Base-by-base conservation (phyloP, 2,888 invertebrate species). In the Oscheius myriophilus region DNA sequence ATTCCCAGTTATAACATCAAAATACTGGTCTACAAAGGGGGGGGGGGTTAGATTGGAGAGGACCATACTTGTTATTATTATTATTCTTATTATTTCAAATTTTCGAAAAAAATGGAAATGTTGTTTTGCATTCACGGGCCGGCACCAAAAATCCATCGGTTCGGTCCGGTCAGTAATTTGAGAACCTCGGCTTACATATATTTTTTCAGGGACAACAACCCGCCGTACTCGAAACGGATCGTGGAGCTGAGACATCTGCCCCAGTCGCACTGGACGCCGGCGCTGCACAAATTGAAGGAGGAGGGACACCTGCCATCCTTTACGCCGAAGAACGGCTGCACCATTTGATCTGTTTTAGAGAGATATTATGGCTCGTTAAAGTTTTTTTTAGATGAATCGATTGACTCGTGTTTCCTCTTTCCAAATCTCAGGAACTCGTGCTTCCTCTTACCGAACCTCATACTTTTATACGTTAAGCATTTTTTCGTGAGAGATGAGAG, bases 231-330 rank as follows among this genome's bases (percentile, higher is more conserved):
- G n/a, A 70, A 77, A 59, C 78, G 82, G 33, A 57, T 74, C 41
- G 80, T 82, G 12, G 84, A 84, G 54, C 67, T 80, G 26, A 71
- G 82, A 46, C 73, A 74, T 57, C 67, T 85, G 52, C 85, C 85
- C 0, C 82, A 82, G 58, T 69, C 73, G 7, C 78, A 81, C 67
- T 85, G 80, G 75, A 85, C 85, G 45, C 81, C 80, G 18, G 82
- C 80, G 6, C 72, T 84, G 14, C 71, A 69, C 41, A 83, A 81
- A 58, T 58, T 84, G 61, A 74, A 79, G 58, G 79, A 76, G 26
- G 80, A 82, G 16, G 84, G 84, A 26, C 42, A 72, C 21, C 65
- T 84, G 58, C 66, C 66, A 1, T 55, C 55, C 12, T 46, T 66
- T 11, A 49, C 57, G 23, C 42, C 55, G 21, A 66, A 26, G 23